Evolutionary conservation across 2,888 invertebrate genomes (phyloP).

Genomic region (Lydus trimaculatus): DNA sequence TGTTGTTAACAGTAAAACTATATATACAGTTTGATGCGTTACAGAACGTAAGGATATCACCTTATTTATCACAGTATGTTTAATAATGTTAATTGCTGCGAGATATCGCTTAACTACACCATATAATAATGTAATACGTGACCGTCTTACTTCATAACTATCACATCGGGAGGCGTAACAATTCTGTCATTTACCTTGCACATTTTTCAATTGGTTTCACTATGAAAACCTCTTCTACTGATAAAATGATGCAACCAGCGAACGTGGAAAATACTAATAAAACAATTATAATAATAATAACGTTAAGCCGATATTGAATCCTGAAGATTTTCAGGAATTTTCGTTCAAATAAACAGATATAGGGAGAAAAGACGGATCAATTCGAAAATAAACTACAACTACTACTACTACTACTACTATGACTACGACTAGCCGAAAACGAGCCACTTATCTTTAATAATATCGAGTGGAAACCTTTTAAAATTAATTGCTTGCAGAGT

Average conservation of each 20-base stretch:
- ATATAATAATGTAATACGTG: conserved; percentile 40
- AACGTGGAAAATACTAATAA: not conserved
- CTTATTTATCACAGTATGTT: conserved; percentile 31
- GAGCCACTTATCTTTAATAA: conserved; percentile 60
- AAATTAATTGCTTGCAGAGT: conserved; percentile 58
- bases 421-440: conserved; percentile 23
- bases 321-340: not conserved
- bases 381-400: conserved; percentile 25
- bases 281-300: not conserved
- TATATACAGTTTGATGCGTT: not conserved
- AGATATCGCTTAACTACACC: conserved; percentile 33
- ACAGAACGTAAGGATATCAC: conserved; percentile 24
- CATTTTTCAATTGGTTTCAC: conserved; percentile 47
- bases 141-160: conserved; percentile 33
- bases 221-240: conserved; percentile 6
- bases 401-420: too few relatives aligned
- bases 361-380: not conserved
- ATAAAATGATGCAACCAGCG: not conserved
- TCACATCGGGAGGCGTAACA: conserved; percentile 23
- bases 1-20: conserved; percentile 20
- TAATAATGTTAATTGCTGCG: conserved; percentile 39
- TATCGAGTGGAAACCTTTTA: conserved; percentile 59
- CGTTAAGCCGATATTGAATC: not conserved
- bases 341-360: not conserved
- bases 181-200: conserved; percentile 43